Evolutionary conservation across 1,140 invertebrate genomes (phyloP), one percentile per base, ranked within the genome.

Genomic region (Euura lappo): DNA sequence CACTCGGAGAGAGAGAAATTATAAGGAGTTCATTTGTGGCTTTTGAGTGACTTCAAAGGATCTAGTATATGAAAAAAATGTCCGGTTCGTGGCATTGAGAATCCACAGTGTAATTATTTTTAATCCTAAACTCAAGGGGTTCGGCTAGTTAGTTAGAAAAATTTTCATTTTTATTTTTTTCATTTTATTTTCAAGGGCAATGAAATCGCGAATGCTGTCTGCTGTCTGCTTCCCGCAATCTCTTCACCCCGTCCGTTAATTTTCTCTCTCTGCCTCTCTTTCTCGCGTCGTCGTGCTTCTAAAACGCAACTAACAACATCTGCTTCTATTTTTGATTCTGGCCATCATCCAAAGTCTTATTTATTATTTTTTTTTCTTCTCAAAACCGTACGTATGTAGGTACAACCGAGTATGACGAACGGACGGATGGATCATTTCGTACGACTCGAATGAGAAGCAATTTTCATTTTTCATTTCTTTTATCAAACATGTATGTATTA

Each of bases 271-370:
- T 71, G 66, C 64, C 42, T 7, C 28, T 28, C 2, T 71, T 66
- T 65, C 42, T 7, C 28, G 47, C 70, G 45, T 72, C 28, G 28
- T 28, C 28, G 28, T 28, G 0, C 0, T 28, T 28, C 71, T 46
- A 47, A 75, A 77, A 77, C 64, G 71, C 71, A 82, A 79, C 79
- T 79, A 81, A 80, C 79, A 87, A 87, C 86, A 88, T 87, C 84
- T 88, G 86, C 85, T 87, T 87, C 86, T 88, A 88, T 88, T 88
- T 88, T 86, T 86, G 85, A 84, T 81, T 79, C 28, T 88, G 86
- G 86, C 86, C 84, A 81, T 80, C 81, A 81, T 86, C 86, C 86
- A 88, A 86, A 83, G 81, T 80, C 84, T 79, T 85, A 82, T 85
- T 79, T 85, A 82, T 86, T 80, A 86, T 87, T 1, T 28, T 28